Conservation (phyloP, 2,113 vertebrate genomes). For the Gasterosteus aculeatus region DNA sequence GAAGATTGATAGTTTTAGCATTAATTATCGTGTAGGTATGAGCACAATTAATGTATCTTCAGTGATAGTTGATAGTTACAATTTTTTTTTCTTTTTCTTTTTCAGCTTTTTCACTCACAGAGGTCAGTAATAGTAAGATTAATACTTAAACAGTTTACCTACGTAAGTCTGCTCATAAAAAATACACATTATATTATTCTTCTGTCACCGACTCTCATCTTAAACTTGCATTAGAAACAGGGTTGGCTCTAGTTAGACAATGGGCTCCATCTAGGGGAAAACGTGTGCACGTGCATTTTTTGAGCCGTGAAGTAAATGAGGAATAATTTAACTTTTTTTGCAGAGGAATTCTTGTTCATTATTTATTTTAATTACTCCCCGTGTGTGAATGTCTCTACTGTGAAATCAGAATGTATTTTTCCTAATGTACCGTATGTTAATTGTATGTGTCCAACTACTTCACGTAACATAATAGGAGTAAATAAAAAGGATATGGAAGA, state of each 20-base stretch:
- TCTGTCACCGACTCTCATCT: neutral
- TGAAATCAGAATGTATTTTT: neutral
- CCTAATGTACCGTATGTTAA: neutral
- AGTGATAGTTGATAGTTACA: neutral
- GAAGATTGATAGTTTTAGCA: neutral
- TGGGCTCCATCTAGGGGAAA: conserved; percentile 51
- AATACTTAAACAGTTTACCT: neutral
- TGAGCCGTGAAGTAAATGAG: conserved; percentile 66
- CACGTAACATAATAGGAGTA: neutral
- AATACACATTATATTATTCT: neutral
- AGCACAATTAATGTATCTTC: neutral
- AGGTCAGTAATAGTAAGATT: neutral
- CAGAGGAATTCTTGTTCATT: no score
- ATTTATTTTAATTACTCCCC: neutral
- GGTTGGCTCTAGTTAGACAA: neutral
- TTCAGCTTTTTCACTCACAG: neutral
- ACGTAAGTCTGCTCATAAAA: neutral
- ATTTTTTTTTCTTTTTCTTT: neutral
- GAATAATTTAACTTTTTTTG: neutral
- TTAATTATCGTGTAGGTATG: neutral
- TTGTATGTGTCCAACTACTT: neutral
- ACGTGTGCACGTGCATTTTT: conserved; percentile 8
- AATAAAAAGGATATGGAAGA: neutral
- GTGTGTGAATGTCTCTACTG: neutral
- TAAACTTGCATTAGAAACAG: neutral